phyloP scores from a whole-genome alignment of 2,888 invertebrate species.

The Papilio protenor region DNA sequence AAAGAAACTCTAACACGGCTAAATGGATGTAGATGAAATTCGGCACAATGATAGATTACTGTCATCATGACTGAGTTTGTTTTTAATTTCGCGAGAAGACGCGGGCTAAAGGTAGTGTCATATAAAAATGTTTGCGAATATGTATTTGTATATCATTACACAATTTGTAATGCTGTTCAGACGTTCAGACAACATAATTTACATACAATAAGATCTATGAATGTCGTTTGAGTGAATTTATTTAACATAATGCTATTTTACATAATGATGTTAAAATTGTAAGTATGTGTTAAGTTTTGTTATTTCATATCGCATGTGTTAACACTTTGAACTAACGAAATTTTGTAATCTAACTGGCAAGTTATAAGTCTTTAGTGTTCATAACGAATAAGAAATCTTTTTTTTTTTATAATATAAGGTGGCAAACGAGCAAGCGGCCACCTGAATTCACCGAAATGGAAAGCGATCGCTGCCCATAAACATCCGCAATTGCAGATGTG shows the following conservation, averaged over 20 bases:
- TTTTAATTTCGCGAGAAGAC: too few relatives aligned
- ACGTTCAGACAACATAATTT: neutral
- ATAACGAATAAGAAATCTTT: neutral
- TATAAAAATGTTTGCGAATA: neutral
- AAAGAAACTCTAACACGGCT: too few relatives aligned
- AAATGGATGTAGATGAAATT: neutral
- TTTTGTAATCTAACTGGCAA: neutral
- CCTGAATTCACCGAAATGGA: too few relatives aligned
- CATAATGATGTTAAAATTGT: constrained; percentile 21
- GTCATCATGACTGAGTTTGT: too few relatives aligned
- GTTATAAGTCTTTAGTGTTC: neutral
- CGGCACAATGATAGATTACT: neutral
- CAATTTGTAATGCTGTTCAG: neutral
- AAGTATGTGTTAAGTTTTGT: constrained; percentile 13
- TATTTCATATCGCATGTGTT: neutral
- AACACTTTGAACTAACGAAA: neutral
- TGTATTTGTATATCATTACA: neutral
- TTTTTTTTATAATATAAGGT: too few relatives aligned
- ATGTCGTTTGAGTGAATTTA: constrained; percentile 13
- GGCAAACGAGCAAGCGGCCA: too few relatives aligned
- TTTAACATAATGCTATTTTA: neutral
- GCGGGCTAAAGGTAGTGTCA: too few relatives aligned
- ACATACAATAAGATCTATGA: constrained; percentile 5
- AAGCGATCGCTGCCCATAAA: too few relatives aligned
- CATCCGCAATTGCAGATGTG: too few relatives aligned